Percentiles rank a stretch among this genome's conserved stretches.
These are phyloP conservation scores for Nyctalus aviator DNA, from an alignment of 2,797 vertebrate genomes.

Conservation along the genomic window DNA sequence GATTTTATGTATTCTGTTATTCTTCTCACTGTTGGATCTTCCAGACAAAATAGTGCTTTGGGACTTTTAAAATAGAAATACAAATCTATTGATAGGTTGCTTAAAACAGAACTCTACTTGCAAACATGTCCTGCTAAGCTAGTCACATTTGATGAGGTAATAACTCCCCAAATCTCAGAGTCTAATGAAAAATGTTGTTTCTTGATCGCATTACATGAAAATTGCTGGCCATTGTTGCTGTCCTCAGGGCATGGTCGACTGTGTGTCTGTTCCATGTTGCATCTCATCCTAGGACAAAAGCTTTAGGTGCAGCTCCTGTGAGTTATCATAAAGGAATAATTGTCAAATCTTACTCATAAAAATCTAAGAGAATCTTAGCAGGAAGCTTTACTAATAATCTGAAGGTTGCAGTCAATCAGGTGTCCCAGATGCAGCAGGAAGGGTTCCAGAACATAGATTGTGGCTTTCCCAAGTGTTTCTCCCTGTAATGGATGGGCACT, in stretches of 20 bases:
- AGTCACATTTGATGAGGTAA: neutral
- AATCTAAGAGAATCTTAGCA: neutral
- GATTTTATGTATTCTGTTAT: neutral
- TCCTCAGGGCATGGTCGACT: neutral
- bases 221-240: neutral
- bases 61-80: neutral
- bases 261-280: neutral
- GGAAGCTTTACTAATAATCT: neutral
- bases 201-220: neutral
- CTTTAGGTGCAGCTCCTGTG: neutral
- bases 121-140: neutral
- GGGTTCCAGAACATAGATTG: neutral
- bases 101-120: neutral
- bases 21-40: neutral
- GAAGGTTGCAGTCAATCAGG: neutral
- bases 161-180: neutral
- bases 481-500: neutral
- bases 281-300: neutral
- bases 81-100: neutral
- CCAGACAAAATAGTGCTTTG: neutral
- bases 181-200: neutral
- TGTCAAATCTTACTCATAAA: neutral
- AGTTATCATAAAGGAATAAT: neutral
- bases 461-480: neutral
- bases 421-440: neutral